Conservation (phyloP, 53 echinoderm and acorn worm species). For the Crossaster papposus region DNA sequence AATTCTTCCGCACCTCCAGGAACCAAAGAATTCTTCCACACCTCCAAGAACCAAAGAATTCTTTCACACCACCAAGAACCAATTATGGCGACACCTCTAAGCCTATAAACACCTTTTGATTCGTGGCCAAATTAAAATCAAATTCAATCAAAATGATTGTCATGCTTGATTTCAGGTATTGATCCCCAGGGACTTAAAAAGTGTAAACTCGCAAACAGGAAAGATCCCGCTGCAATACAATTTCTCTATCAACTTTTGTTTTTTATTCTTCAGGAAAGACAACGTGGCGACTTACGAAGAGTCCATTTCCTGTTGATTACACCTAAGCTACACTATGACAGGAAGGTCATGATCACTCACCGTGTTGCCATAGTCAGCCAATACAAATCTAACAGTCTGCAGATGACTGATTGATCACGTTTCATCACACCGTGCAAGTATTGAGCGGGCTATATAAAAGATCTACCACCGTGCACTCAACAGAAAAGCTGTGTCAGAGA, state of each 20-base stretch:
- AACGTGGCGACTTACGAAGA: background rate
- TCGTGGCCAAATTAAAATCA: background rate
- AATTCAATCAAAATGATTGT: background rate
- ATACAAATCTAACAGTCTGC: background rate
- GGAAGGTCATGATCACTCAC: background rate
- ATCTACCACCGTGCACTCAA: background rate
- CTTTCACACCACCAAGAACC: background rate
- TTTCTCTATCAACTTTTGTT: background rate
- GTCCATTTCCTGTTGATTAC: conserved; percentile 27
- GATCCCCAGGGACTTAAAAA: background rate
- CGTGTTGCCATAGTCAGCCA: background rate
- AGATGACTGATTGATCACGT: background rate
- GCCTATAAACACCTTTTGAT: background rate
- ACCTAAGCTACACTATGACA: background rate
- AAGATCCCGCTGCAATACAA: background rate
- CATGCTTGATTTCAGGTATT: background rate
- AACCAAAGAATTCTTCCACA: background rate
- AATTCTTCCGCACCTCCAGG: background rate
- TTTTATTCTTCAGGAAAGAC: background rate
- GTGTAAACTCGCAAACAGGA: background rate
- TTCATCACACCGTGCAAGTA: conserved; percentile 10
- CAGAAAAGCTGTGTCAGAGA: background rate
- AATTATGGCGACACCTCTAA: background rate
- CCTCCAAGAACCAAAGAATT: background rate
- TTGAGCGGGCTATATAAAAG: background rate